phyloP scores from a whole-genome alignment of 2,888 invertebrate genomes.

The Amphimallon solstitiale region DNA sequence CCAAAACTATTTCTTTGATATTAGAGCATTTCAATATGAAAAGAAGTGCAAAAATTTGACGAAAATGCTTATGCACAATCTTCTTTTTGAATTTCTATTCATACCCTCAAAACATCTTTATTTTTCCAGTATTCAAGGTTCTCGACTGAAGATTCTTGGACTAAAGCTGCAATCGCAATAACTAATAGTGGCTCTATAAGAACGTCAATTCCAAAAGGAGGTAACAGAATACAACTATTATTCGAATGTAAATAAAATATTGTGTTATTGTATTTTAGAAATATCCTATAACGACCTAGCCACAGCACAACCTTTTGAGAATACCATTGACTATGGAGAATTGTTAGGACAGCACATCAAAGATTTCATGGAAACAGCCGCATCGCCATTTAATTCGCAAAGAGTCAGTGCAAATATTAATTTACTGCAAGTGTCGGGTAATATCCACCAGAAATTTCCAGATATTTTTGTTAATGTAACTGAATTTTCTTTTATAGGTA shows the following conservation, averaged over 20 bases:
- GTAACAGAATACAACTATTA: conserved; percentile 59
- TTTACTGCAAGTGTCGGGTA: conserved; percentile 70
- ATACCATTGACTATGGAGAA: conserved; percentile 68
- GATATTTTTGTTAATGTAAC: no score
- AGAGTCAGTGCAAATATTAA: conserved; percentile 58
- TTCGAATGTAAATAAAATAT: no score
- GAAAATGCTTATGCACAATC: no score
- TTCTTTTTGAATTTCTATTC: no score
- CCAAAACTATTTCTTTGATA: no score
- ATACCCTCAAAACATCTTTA: neutral
- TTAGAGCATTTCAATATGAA: no score
- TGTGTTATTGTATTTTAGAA: conserved; percentile 63
- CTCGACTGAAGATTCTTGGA: conserved; percentile 69
- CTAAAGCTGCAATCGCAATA: conserved; percentile 73
- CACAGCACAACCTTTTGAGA: conserved; percentile 80
- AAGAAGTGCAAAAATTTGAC: no score
- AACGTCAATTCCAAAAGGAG: conserved; percentile 72
- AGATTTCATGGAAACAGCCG: conserved; percentile 66
- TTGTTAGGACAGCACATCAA: conserved; percentile 42
- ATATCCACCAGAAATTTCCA: neutral
- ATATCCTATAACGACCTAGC: conserved; percentile 77
- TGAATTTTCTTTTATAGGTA: conserved; percentile 61
- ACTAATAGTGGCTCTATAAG: conserved; percentile 78
- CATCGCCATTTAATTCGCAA: conserved; percentile 57
- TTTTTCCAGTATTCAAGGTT: conserved; percentile 63